Base-by-base conservation (phyloP, 2,888 invertebrate genomes). In the Melanchra persicariae region DNA sequence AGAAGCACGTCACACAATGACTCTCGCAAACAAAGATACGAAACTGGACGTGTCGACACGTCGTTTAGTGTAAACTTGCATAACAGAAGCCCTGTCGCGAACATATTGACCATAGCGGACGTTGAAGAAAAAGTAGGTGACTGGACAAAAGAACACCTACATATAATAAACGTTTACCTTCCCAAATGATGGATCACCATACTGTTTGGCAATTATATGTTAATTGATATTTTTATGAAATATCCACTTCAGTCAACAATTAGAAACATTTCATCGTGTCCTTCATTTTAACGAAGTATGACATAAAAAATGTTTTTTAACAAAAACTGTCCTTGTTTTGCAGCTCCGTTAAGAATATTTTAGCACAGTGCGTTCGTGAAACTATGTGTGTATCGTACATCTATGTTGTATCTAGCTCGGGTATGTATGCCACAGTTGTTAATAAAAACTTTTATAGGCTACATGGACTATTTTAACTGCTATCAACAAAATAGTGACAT, bases 1-100 rank as follows among this genome's bases (percentile, higher is more conserved):
- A 87, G 84, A 68, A 72, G 57, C 70, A 79, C 77, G 70, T 87
- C 79, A 81, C 81, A 85, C 87, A 89, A 87, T 84, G 81, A 87
- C 80, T 67, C 63, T 66, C 72, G 57, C 70, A 76, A 70, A 77
- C 83, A 86, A 81, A 74, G 74, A 74, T 74, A 67, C 63, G 47
- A 69, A 81, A 72, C 65, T 77, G 43, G 43, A 74, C 51, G 58
- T 73, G 70, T 70, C 47, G 51, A 73, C 70, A 65, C 52, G 58
- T 40, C 60, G 69, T 74, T 74, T 72, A 60, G 68, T 77, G 61
- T 52, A 69, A 62, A 77, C 74, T 77, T 72, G 58, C 40, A 82
- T 72, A 80, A 70, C 59, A 67, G 72, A 64, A 47, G 34, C 58
- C 67, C 24, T 72, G 34, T 60, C 51, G 40, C 8, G 22, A 63